Conservation (phyloP, 2,888 invertebrate genomes). For the Chloromyia formosa region DNA sequence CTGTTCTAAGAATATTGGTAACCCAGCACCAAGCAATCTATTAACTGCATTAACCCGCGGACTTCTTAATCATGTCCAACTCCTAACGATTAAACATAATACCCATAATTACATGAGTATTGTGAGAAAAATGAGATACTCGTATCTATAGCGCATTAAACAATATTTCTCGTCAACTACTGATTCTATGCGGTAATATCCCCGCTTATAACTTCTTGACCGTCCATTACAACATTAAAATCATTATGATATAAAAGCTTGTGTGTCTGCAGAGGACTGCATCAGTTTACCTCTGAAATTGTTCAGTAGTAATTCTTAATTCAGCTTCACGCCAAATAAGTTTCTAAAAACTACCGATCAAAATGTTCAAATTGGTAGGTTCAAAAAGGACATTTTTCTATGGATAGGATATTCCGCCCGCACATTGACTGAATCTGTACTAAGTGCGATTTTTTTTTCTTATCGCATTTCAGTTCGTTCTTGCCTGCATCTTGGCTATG, state of each 20-base stretch:
- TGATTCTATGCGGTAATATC: not conserved
- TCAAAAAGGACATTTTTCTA: conserved; percentile 26
- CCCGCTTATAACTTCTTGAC: conserved; percentile 35
- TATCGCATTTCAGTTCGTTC: conserved; percentile 56
- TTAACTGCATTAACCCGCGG: too few species aligned
- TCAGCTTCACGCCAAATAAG: conserved; percentile 44
- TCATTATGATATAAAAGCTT: conserved; percentile 46
- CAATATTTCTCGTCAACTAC: not conserved
- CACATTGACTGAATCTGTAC: too few species aligned
- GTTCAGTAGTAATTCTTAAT: conserved; percentile 51
- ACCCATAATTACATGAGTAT: not conserved
- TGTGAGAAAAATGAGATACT: not conserved
- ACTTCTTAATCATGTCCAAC: not conserved
- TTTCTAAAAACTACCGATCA: conserved; percentile 50
- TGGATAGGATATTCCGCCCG: too few species aligned
- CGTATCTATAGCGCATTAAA: not conserved
- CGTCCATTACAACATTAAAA: not conserved
- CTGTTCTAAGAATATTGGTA: too few species aligned
- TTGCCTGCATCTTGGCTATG: conserved; percentile 57
- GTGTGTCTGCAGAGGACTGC: conserved; percentile 35
- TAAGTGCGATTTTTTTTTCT: too few species aligned
- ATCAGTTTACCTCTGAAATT: conserved; percentile 48
- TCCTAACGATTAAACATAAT: not conserved
- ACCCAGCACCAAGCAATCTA: too few species aligned
- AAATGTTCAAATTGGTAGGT: conserved; percentile 63